phyloP scores from a whole-genome alignment of 1,140 invertebrate species.

The Conus betulinus region DNA sequence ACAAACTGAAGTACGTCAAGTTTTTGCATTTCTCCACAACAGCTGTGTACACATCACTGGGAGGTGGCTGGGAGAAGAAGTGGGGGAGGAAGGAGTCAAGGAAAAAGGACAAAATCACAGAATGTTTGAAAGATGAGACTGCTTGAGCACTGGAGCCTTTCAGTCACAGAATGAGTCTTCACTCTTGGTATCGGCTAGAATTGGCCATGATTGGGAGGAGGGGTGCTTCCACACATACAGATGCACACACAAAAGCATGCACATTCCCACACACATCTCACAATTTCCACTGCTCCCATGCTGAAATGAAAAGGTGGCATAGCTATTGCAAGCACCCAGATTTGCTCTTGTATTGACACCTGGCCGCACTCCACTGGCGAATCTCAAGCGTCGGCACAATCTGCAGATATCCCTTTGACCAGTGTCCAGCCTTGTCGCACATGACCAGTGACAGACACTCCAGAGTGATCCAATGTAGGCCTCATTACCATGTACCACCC shows the following conservation, averaged over 20 bases:
- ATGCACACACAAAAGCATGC: background rate
- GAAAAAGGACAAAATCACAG: background rate
- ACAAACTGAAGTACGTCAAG: background rate
- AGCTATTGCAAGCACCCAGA: background rate
- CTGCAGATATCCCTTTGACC: no score
- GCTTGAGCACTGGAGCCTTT: background rate
- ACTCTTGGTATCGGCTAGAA: background rate
- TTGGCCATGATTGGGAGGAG: background rate
- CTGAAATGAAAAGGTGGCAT: background rate
- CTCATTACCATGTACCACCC: no score
- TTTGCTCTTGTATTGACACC: background rate
- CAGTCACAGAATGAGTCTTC: background rate
- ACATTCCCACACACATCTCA: background rate
- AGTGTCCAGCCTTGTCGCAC: no score
- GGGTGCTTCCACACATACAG: background rate
- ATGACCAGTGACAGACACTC: no score
- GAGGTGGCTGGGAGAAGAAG: background rate
- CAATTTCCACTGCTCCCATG: background rate
- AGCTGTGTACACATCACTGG: conserved; percentile 12
- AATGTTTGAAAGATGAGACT: background rate
- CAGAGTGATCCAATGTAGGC: no score
- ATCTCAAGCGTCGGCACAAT: no score
- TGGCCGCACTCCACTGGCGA: background rate
- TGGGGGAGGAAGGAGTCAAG: background rate
- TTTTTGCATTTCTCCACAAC: background rate